phyloP scores from a whole-genome alignment of 2,888 invertebrate species.

The Phengaris arion region DNA sequence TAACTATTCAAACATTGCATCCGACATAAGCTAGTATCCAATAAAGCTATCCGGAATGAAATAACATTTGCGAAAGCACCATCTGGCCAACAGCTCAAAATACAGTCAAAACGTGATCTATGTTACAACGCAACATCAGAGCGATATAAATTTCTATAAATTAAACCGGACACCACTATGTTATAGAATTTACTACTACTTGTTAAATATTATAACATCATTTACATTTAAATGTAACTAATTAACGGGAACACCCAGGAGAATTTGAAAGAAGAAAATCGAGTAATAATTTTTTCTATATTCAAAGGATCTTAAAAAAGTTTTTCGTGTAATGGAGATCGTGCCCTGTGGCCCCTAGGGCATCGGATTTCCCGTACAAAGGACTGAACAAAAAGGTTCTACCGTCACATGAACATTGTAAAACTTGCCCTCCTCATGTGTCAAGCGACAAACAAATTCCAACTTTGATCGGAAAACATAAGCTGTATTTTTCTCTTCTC shows the following conservation, averaged over 20 bases:
- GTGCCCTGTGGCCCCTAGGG: conserved; percentile 67
- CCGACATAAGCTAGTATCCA: conserved; percentile 21
- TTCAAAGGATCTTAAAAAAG: conserved; percentile 61
- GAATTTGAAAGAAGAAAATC: conserved; percentile 42
- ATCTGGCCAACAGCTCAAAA: conserved; percentile 47
- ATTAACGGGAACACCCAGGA: not conserved
- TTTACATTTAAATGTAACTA: conserved; percentile 28
- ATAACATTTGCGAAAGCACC: conserved; percentile 41
- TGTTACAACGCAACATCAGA: conserved; percentile 45
- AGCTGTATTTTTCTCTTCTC: conserved; percentile 51
- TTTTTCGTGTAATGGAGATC: conserved; percentile 77
- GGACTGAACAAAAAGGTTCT: conserved; percentile 76
- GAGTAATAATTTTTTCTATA: conserved; percentile 59
- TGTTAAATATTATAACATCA: not conserved
- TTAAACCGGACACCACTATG: not conserved
- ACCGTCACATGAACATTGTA: conserved; percentile 78
- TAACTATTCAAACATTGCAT: conserved; percentile 20
- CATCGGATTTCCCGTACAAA: conserved; percentile 73
- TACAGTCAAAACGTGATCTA: conserved; percentile 62
- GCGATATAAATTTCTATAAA: not conserved
- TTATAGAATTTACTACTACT: not conserved
- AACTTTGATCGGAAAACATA: conserved; percentile 49
- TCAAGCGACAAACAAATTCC: conserved; percentile 51
- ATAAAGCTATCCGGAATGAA: conserved; percentile 35
- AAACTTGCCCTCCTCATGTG: conserved; percentile 68